These are phyloP conservation scores for Lepus americanus DNA, from an alignment of 2,113 vertebrate species.

Conservation along the genomic window DNA sequence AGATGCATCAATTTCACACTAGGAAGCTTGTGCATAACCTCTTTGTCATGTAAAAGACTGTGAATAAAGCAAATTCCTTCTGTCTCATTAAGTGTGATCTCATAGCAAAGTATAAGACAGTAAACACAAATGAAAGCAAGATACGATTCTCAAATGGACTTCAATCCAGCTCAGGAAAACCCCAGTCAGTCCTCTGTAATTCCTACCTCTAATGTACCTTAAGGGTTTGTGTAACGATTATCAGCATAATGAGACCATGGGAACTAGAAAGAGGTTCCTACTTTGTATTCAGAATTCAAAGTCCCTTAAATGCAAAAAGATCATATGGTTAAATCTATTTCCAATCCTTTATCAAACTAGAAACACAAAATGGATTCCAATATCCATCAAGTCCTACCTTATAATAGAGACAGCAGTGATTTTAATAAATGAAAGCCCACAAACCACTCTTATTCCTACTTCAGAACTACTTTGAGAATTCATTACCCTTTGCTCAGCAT, in stretches of 20 bases:
- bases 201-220: background rate
- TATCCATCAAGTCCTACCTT: constrained; percentile 11
- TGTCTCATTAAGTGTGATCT: background rate
- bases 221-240: constrained; percentile 43
- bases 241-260: background rate
- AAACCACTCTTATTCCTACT: constrained; percentile 11
- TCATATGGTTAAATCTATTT: constrained; percentile 18
- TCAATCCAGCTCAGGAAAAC: constrained; percentile 34
- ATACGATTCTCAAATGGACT: background rate
- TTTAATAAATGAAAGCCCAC: constrained; percentile 21
- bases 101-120: constrained; percentile 16
- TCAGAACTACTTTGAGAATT: background rate
- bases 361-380: constrained; percentile 37
- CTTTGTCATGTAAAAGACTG: background rate
- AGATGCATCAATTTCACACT: background rate
- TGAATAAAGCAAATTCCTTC: background rate
- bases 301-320: background rate
- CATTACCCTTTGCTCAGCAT: background rate
- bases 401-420: constrained; percentile 39
- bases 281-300: constrained; percentile 34
- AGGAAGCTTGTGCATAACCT: background rate
- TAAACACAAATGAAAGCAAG: background rate
- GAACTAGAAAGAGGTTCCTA: constrained; percentile 10
- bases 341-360: constrained; percentile 43
- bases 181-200: background rate